Evolutionary conservation across 2,113 vertebrate genomes (phyloP), one percentile per base, ranked within the genome.

Genomic region (Pterophyllum scalare): DNA sequence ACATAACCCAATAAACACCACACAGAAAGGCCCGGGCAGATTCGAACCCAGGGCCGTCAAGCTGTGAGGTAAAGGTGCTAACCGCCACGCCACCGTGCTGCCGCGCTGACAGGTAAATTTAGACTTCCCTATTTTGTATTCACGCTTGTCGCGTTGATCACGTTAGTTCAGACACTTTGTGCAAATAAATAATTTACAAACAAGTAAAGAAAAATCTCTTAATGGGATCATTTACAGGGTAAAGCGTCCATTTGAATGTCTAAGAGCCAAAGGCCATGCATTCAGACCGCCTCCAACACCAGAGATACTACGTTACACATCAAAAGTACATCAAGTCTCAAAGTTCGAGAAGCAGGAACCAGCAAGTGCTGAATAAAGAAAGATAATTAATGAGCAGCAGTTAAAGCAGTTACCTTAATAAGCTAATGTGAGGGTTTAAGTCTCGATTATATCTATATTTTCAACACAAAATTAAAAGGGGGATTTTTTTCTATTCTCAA

Each of bases 291-390:
- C 24, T 49, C 40, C 65, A 28, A 70, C 65, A 72, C 43, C 43
- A 72, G 40, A 26, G 31, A 72, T 20, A 52, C 20, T 20, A 72
- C 43, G 0, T 72, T 52, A 70, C 0, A 70, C 10, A 20, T 46
- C 5, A 15, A 46, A 46, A 46, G 8, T 46, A 15, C 1, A 46
- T 14, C 13, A 46, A 46, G 43, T 46, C 43, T 49, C 64, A 19
- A 49, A 28, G 38, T 10, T 49, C 49, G 24, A 70, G 64, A 70
- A 49, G 65, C 10, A 28, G 6, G 26, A 52, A 52, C 0, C 43
- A 72, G 12, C 0, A 31, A 31, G 0, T 52, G 52, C 15, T 0
- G 49, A 49, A 6, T 6, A 49, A 49, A 70, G 10, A 49, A 70
- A 49, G 19, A 70, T 49, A 28, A 49, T 70, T 40, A 12, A 49